Conservation (phyloP, 1,140 invertebrate species). For the Fopius arisanus region DNA sequence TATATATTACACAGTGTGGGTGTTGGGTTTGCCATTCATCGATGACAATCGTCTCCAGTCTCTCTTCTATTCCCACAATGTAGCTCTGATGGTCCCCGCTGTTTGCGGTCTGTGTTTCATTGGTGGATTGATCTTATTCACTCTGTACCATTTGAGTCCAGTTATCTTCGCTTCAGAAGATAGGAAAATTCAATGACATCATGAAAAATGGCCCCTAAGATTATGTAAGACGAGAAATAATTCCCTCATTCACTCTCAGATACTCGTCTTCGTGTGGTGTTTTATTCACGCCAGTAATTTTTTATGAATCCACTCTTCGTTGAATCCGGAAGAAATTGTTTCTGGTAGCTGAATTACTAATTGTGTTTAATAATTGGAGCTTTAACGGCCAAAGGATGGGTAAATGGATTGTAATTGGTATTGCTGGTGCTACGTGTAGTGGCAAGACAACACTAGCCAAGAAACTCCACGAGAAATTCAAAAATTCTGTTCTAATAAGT, state of each 20-base stretch:
- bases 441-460: slow-evolving; percentile 81
- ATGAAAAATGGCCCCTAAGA: not conserved
- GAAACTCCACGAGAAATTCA: slow-evolving; percentile 65
- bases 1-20: slow-evolving; percentile 72
- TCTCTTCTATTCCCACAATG: slow-evolving; percentile 69
- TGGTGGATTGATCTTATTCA: slow-evolving; percentile 72
- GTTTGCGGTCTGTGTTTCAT: slow-evolving; percentile 71
- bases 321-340: too few species aligned
- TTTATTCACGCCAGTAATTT: too few species aligned
- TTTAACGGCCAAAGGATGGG: not conserved
- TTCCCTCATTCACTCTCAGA: not conserved
- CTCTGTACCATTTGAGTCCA: slow-evolving; percentile 67
- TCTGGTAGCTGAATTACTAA: too few species aligned
- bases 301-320: too few species aligned
- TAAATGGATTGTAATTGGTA: slow-evolving; percentile 75
- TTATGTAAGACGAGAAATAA: not conserved
- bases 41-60: slow-evolving; percentile 68
- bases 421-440: slow-evolving; percentile 80
- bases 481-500: slow-evolving; percentile 69
- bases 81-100: slow-evolving; percentile 70
- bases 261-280: too few species aligned
- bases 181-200: not conserved
- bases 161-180: slow-evolving; percentile 10
- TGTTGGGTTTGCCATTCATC: slow-evolving; percentile 74
- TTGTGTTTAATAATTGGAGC: not conserved